A percentile compares a stretch with the other conserved stretches of the same genome.
phyloP scores from a whole-genome alignment of 2,797 vertebrate species.

The Dryobates pubescens region DNA sequence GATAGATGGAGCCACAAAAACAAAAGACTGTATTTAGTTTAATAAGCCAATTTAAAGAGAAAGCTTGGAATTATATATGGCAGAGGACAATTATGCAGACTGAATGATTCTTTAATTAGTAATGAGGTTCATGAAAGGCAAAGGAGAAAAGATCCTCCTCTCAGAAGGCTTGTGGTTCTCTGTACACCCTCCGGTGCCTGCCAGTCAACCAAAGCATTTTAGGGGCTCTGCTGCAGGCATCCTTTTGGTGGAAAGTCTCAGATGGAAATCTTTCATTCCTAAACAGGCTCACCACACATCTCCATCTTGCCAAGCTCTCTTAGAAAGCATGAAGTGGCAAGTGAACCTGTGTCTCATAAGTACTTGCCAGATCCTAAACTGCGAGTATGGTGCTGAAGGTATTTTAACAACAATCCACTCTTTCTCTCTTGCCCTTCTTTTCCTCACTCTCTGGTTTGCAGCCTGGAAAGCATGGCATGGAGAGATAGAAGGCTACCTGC shows the following conservation, averaged over 20 bases:
- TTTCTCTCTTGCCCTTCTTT: too few species aligned
- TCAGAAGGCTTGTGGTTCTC: constrained; percentile 20
- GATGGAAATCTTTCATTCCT: neutral
- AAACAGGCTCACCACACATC: neutral
- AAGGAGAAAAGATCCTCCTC: constrained; percentile 43
- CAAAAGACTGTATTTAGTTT: constrained; percentile 71
- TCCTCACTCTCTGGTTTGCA: neutral
- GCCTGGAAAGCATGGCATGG: neutral
- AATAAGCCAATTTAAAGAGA: constrained; percentile 73
- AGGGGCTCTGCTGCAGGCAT: neutral
- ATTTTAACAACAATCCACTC: neutral
- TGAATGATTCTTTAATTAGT: constrained; percentile 76
- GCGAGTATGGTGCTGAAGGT: rapidly evolving
- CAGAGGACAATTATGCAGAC: constrained; percentile 76
- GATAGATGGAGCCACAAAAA: constrained; percentile 64
- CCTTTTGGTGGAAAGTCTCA: neutral
- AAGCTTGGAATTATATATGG: constrained; percentile 74
- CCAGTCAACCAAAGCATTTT: neutral
- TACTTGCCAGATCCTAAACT: neutral
- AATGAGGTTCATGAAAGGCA: constrained; percentile 71
- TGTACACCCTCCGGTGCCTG: rapidly evolving
- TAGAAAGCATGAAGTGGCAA: neutral
- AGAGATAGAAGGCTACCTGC: neutral
- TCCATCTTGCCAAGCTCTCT: neutral
- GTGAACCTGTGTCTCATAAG: neutral